Conservation (phyloP, 2,888 invertebrate species). For the Nomada lathburiana region DNA sequence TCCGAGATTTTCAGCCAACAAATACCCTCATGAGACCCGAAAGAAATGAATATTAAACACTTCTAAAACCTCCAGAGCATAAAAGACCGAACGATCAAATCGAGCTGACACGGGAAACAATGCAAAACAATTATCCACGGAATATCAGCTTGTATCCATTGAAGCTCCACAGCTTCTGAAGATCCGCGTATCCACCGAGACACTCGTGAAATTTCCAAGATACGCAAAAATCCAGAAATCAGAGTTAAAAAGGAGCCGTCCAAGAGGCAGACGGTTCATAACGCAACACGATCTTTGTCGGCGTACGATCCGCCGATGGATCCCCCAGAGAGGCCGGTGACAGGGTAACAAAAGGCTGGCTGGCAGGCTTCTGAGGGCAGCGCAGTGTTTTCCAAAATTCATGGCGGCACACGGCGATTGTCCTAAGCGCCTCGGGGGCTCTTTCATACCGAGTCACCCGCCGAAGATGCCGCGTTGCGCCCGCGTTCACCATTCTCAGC, state of each 20-base stretch:
- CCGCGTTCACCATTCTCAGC: conserved; percentile 42
- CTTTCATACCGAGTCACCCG: conserved; percentile 67
- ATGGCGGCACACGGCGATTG: conserved; percentile 78
- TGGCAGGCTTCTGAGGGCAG: conserved; percentile 73
- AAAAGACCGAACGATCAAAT: too few relatives aligned
- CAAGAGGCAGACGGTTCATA: conserved; percentile 39
- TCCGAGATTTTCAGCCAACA: too few relatives aligned
- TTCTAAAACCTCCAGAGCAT: too few relatives aligned
- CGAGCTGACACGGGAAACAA: too few relatives aligned
- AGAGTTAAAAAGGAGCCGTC: background rate
- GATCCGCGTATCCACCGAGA: too few relatives aligned
- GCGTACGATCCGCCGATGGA: conserved; percentile 31
- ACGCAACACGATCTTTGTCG: conserved; percentile 47
- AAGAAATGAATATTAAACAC: too few relatives aligned
- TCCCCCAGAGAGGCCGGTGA: conserved; percentile 74
- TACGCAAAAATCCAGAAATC: too few relatives aligned
- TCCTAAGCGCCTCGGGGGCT: conserved; percentile 72
- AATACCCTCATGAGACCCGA: too few relatives aligned
- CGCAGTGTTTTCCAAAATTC: conserved; percentile 82
- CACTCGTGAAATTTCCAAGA: too few relatives aligned
- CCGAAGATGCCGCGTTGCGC: conserved; percentile 52
- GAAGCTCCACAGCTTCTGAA: too few relatives aligned
- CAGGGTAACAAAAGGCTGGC: conserved; percentile 78
- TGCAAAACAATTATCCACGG: too few relatives aligned
- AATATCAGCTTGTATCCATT: too few relatives aligned